These are phyloP conservation scores for Acrobasis repandana DNA, from an alignment of 2,888 invertebrate species.

Conservation along the genomic window DNA sequence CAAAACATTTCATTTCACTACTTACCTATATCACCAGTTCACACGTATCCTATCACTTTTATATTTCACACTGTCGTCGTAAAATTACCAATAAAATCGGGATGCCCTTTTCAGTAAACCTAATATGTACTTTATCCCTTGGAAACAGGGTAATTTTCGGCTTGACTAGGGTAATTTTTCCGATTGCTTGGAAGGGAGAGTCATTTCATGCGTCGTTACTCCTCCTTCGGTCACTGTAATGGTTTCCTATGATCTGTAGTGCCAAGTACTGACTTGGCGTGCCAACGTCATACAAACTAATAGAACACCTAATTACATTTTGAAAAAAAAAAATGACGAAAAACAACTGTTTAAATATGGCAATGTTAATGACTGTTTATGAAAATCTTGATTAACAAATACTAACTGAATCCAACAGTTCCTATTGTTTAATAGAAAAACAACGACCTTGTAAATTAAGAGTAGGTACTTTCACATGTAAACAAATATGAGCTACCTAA, in stretches of 20 bases:
- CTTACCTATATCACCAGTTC: neutral
- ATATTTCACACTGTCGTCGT: neutral
- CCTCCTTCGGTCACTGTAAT: slow-evolving; percentile 18
- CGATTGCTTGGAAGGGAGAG: neutral
- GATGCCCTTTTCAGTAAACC: neutral
- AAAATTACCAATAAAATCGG: neutral
- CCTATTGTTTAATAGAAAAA: too few relatives aligned
- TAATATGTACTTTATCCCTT: neutral
- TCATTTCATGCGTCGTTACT: slow-evolving; percentile 22
- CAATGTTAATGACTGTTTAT: too few relatives aligned
- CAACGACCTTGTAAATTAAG: too few relatives aligned
- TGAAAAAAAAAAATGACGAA: too few relatives aligned
- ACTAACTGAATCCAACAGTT: too few relatives aligned
- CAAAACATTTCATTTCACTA: neutral
- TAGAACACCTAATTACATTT: too few relatives aligned
- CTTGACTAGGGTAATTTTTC: neutral
- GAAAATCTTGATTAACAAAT: too few relatives aligned
- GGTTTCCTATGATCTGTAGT: neutral
- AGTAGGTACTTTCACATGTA: too few relatives aligned
- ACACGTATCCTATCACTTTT: slow-evolving; percentile 1
- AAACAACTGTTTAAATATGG: too few relatives aligned
- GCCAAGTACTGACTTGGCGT: too few relatives aligned
- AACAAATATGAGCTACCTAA: too few relatives aligned
- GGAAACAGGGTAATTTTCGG: neutral
- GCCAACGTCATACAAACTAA: too few relatives aligned